Evolutionary conservation across 2,888 invertebrate genomes (phyloP).

Genomic region (Callimorpha dominula): DNA sequence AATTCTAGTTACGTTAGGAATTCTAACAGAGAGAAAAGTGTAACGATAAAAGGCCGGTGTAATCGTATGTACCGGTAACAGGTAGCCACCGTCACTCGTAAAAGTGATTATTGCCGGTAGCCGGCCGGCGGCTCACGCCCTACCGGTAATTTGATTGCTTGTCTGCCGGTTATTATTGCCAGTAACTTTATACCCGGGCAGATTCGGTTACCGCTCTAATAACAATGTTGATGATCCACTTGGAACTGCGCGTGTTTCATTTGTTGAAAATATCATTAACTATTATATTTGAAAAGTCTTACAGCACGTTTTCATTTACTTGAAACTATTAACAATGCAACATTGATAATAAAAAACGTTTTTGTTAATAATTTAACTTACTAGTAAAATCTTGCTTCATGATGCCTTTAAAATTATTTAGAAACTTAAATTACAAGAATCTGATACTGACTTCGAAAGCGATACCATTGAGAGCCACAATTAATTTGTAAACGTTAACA

Average conservation of each 20-base stretch:
- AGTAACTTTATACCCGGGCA: constrained; percentile 67
- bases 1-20: constrained; percentile 50
- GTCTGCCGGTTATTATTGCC: constrained; percentile 68
- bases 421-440: no score
- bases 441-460: not conserved
- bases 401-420: no score
- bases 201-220: constrained; percentile 66
- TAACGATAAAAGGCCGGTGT: constrained; percentile 26
- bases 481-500: not conserved
- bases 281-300: not conserved
- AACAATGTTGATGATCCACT: constrained; percentile 56
- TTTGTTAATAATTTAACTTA: not conserved
- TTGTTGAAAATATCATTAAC: not conserved
- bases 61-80: constrained; percentile 41
- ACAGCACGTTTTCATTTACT: not conserved
- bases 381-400: no score
- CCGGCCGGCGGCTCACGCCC: constrained; percentile 31
- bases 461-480: not conserved
- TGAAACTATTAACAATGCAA: not conserved
- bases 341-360: not conserved
- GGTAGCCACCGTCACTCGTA: constrained; percentile 55
- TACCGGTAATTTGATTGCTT: constrained; percentile 73
- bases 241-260: constrained; percentile 27
- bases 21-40: constrained; percentile 53
- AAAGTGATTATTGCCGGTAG: constrained; percentile 63